Percentiles rank a stretch among this genome's conserved stretches.
Conservation (phyloP, 2,888 invertebrate species). For the Xanthorhoe spadicearia region DNA sequence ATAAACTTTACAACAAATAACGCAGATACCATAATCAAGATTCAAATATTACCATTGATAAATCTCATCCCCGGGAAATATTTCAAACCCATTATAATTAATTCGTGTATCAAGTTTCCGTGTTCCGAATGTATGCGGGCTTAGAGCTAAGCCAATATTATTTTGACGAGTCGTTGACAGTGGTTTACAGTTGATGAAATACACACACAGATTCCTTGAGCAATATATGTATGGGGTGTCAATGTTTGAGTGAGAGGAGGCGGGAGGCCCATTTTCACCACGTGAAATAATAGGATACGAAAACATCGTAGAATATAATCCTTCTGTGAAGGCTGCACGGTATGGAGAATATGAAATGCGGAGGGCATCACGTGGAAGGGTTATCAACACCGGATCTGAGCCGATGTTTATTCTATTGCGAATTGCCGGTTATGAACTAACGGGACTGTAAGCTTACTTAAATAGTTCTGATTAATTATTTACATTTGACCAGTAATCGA, state of each 20-base stretch:
- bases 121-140: conserved; percentile 67
- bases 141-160: conserved; percentile 80
- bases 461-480: conserved; percentile 24
- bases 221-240: conserved; percentile 54
- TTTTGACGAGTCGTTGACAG: conserved; percentile 84
- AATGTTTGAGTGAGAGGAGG: conserved; percentile 71
- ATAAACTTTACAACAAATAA: not conserved
- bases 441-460: conserved; percentile 20
- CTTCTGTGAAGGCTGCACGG: conserved; percentile 81
- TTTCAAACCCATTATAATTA: conserved; percentile 57
- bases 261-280: conserved; percentile 84
- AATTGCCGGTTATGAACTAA: conserved; percentile 42
- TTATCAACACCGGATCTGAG: conserved; percentile 73
- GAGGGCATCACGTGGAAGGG: conserved; percentile 82
- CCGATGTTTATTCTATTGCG: conserved; percentile 63
- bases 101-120: conserved; percentile 75
- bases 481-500: too few species aligned
- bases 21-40: conserved; percentile 1
- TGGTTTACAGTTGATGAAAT: conserved; percentile 82
- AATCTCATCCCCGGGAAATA: conserved; percentile 38
- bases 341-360: conserved; percentile 83
- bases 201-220: conserved; percentile 62
- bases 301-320: conserved; percentile 85
- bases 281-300: conserved; percentile 84
- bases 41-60: conserved; percentile 9